Percentiles rank a stretch among this genome's conserved stretches.
Evolutionary conservation across 1,140 invertebrate species (phyloP).

Genomic region (Homarus americanus): DNA sequence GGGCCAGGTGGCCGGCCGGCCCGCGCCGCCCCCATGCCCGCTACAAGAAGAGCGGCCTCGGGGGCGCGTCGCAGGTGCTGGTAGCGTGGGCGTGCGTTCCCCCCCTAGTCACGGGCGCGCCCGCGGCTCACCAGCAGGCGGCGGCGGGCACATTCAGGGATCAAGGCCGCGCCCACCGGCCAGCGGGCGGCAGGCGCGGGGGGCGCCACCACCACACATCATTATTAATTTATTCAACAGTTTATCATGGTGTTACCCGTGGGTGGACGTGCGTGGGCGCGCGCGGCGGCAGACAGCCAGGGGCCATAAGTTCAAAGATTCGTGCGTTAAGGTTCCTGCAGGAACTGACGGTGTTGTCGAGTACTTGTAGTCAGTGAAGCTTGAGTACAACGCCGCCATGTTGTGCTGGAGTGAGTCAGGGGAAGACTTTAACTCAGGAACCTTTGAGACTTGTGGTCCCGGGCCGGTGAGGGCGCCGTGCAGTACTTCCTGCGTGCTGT

Average conservation of each 20-base stretch:
- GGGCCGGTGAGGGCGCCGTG: neutral
- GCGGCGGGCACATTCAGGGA: slow-evolving; percentile 62
- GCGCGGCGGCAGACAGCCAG: neutral
- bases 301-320: no score
- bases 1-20: slow-evolving; percentile 38
- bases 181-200: slow-evolving; percentile 24
- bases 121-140: slow-evolving; percentile 17
- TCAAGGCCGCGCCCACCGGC: slow-evolving; percentile 59
- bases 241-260: slow-evolving; percentile 23
- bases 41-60: neutral
- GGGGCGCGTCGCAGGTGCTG: slow-evolving; percentile 17
- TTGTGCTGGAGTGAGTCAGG: slow-evolving; percentile 3
- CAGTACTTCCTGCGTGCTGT: no score
- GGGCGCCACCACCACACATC: slow-evolving; percentile 28
- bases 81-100: slow-evolving; percentile 40
- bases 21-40: slow-evolving; percentile 30
- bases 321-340: no score
- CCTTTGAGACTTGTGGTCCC: no score
- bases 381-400: no score
- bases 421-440: no score
- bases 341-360: no score
- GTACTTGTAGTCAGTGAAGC: no score
- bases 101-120: slow-evolving; percentile 34
- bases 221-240: slow-evolving; percentile 65
- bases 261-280: neutral